phyloP scores from a whole-genome alignment of 2,888 invertebrate species.

The Clusia tigrina region DNA sequence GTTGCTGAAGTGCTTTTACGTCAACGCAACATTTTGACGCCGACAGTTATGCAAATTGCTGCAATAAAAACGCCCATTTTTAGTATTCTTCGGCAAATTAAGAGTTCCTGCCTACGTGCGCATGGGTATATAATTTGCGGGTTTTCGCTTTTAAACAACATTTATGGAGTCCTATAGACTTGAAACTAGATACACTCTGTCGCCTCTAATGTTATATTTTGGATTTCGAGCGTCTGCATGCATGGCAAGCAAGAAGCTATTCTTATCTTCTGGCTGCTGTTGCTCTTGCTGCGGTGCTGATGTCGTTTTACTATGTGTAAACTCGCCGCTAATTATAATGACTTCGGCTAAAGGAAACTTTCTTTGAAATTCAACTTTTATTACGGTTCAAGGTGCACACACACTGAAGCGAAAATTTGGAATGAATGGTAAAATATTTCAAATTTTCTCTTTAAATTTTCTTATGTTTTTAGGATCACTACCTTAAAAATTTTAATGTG shows the following conservation, averaged over 20 bases:
- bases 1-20: constrained; percentile 27
- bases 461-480: too few relatives aligned
- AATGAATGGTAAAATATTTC: too few relatives aligned
- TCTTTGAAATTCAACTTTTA: too few relatives aligned
- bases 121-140: constrained; percentile 49
- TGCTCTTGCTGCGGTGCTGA: too few relatives aligned
- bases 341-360: too few relatives aligned
- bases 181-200: constrained; percentile 54
- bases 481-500: too few relatives aligned
- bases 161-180: constrained; percentile 48
- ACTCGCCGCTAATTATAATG: too few relatives aligned
- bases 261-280: not conserved
- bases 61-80: constrained; percentile 49
- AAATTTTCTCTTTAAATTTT: too few relatives aligned
- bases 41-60: constrained; percentile 53
- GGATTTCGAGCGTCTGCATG: constrained; percentile 11
- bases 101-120: constrained; percentile 42
- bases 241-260: not conserved
- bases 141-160: constrained; percentile 36
- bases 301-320: too few relatives aligned
- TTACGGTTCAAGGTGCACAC: too few relatives aligned
- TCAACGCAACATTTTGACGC: constrained; percentile 52
- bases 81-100: constrained; percentile 42
- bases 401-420: too few relatives aligned
- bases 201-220: constrained; percentile 44